Evolutionary conservation across 2,113 vertebrate species (phyloP), one percentile per base, ranked within the genome.

Genomic region (Dolichotis patagonum): DNA sequence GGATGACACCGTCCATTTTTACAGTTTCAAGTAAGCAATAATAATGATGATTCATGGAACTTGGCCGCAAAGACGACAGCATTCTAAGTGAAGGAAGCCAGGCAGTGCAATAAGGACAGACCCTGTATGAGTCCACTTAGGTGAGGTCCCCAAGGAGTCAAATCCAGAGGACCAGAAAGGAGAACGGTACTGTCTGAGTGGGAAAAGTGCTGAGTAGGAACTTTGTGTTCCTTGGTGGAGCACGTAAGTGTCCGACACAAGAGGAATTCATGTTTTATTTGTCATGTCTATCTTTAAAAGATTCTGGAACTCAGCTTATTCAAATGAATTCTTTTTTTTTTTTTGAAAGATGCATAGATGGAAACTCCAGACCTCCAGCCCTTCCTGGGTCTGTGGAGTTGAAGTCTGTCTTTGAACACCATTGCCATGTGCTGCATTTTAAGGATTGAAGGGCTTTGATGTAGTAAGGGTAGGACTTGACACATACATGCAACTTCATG

Each of bases 111-210:
- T 20, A 56, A 58, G 4, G 52, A 17, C 17, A 38, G 49, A 12
- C 0, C 7, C 7, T 1, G 0, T 20, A 3, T 0, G 78, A 67
- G 4, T 35, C 35, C 20, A 20, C 28, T 16, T 0, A 3, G 0
- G 11, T 4, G 30, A 65, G 8, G 46, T 20, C 22, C 12, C 1
- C 2, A 1, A 28, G 32, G 1, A 28, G 38, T 41, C 12, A 13
- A 2, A 3, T 26, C 19, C 62, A 26, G 1, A 24, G 35, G 17
- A 43, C 10, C 26, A 28, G 77, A 58, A 78, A 28, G 17, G 2
- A 24, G 12, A 13, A 32, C 1, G 13, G 2, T 10, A 26, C 54
- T 26, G 6, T 26, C 35, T 35, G 24, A 26, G 5, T 1, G 0
- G 2, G 63, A 7, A 28, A 71, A 46, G 3, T 11, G 7, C 38